Base-by-base conservation (phyloP, 2,888 invertebrate genomes). In the Chirona hameri region DNA sequence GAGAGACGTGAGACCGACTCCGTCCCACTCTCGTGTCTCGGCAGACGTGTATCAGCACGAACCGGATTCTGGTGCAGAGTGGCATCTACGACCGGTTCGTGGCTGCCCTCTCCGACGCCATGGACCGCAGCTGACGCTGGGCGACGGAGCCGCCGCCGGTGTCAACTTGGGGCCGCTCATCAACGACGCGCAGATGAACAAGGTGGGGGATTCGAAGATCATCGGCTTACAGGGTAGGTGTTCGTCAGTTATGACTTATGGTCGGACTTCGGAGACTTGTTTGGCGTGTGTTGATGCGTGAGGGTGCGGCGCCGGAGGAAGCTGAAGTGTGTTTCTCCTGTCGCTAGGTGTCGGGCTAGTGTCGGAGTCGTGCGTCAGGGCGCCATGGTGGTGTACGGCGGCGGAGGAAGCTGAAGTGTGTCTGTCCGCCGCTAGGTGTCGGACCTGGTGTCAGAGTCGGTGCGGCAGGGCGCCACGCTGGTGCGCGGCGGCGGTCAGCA, bases 21-120 rank as follows among this genome's bases (percentile, higher is more conserved):
- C 7, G 39, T 39, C 39, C 39, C 39, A 7, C n/a, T 39, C 39
- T 7, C 39, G 39, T 39, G 39, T 39, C 39, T 39, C 46, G 86
- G 39, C 87, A 98, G 90, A 96, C 99, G 0, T 99, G 99, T 88
- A 93, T 99, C 10, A 94, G 97, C 83, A 93, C 98, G 0, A 99
- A 99, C 88, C 91, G 97, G 86, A 94, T 97, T 86, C 91, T 95
- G 84, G 91, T 97, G 46, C 95, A 97, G 87, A 91, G 79, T 14
- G 83, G 82, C 46, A 83, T 85, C 31, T 85, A 85, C 79, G 84
- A 84, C 12, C n/a, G 82, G 81, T 85, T 85, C 69, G 46, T 85
- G 60, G 82, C 79, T 27, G 81, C 79, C 18, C 48, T 84, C 81
- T 90, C 91, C 79, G 89, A 90, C 29, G 91, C 90, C 82, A 94